Evolutionary conservation across 1,140 invertebrate species (phyloP).

Genomic region (Panagrolaimus sp.): DNA sequence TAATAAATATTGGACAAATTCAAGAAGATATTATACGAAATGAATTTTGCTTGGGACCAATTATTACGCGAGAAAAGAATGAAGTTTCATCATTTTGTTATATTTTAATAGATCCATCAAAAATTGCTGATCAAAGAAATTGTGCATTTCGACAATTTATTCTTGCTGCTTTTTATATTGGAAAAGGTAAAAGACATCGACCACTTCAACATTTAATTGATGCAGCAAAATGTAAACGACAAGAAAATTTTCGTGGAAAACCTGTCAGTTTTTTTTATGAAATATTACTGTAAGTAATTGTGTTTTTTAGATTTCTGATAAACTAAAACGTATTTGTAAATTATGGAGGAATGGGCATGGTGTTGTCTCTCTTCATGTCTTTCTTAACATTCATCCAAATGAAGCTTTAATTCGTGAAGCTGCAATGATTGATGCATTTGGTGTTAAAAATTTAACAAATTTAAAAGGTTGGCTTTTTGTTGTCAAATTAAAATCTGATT

Average conservation of each 20-base stretch:
- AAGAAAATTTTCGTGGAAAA: too few relatives aligned
- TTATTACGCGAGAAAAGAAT: conserved; percentile 70
- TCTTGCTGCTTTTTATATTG: conserved; percentile 68
- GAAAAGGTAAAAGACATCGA: conserved; percentile 73
- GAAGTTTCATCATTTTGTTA: conserved; percentile 68
- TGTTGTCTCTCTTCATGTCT: conserved; percentile 81
- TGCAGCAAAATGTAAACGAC: conserved; percentile 61
- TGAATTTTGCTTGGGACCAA: conserved; percentile 66
- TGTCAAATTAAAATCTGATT: too few relatives aligned
- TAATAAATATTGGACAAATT: conserved; percentile 65
- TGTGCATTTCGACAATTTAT: conserved; percentile 69
- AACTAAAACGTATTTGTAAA: conserved; percentile 73
- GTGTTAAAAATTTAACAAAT: conserved; percentile 72
- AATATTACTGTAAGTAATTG: too few relatives aligned
- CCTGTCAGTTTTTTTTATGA: too few relatives aligned
- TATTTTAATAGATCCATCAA: conserved; percentile 73
- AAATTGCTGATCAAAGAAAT: conserved; percentile 56
- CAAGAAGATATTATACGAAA: conserved; percentile 66
- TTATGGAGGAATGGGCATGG: conserved; percentile 78
- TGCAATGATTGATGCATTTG: conserved; percentile 80
- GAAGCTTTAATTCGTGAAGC: conserved; percentile 89
- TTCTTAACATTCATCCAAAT: conserved; percentile 79
- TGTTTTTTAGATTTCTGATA: conserved; percentile 61
- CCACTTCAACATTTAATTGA: conserved; percentile 84
- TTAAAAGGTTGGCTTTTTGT: conserved; percentile 61